These are phyloP conservation scores for Petrocephalus microphthalmus DNA, from an alignment of 2,113 vertebrate genomes.

Conservation along the genomic window DNA sequence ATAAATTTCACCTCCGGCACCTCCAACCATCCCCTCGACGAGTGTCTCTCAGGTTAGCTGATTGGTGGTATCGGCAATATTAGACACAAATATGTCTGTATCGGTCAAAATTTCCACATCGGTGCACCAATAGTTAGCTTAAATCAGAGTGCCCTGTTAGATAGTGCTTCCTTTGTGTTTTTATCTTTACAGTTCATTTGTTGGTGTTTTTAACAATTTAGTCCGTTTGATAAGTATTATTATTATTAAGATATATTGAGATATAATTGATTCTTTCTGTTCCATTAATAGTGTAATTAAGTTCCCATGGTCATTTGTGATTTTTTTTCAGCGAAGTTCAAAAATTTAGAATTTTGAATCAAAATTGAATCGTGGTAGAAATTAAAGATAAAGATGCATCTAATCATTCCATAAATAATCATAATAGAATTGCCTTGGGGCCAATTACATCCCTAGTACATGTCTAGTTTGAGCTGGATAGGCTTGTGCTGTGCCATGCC, in stretches of 20 bases:
- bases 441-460: background rate
- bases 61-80: background rate
- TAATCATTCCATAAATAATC: background rate
- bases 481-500: background rate
- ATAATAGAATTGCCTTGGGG: background rate
- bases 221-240: too few species aligned
- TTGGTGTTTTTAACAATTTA: background rate
- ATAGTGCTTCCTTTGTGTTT: background rate
- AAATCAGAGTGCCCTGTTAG: background rate
- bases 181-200: background rate
- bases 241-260: background rate
- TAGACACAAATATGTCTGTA: background rate
- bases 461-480: background rate
- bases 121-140: background rate
- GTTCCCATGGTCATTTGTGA: background rate
- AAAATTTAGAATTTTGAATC: background rate
- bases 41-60: background rate
- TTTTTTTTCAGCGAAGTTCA: background rate
- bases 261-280: background rate
- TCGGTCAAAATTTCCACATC: background rate
- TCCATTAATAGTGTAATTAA: background rate
- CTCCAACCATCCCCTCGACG: background rate
- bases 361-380: background rate
- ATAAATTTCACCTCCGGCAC: background rate
- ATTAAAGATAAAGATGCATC: background rate